Base-by-base conservation (phyloP, 1,140 invertebrate species). In the Diorhabda elongata region DNA sequence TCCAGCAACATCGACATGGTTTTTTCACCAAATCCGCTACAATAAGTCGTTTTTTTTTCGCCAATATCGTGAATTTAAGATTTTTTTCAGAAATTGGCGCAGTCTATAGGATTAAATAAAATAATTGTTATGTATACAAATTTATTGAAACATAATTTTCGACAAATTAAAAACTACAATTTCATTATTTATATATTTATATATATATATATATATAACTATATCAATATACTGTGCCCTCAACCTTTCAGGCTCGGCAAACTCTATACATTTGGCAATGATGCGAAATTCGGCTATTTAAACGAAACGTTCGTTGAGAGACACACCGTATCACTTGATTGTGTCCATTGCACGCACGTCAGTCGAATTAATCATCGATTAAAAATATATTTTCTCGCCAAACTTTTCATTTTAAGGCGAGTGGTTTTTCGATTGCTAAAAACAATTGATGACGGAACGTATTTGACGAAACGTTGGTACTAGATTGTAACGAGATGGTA, bases 131-230 rank as follows among this genome's bases (percentile, higher is more conserved):
- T 73, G 74, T 78, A 74, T 78, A 78, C 74, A 78, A 78, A 78
- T 78, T 78, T 78, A 78, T 76, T 78, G 74, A 78, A 78, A 78
- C 74, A 77, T 77, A 77, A 69, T 75, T 75, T 74, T 75, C 26
- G 26, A 26, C 26, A 72, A 75, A 74, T 74, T 73, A 74, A 74
- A 26, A 75, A 75, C 68, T 76, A 76, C 73, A 76, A 69, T 72
- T 69, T 52, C n/a, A n/a, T 52, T 74, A 64, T 71, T 68, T 72
- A 26, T 26, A 26, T 26, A 26, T 26, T 26, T 26, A 26, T 26
- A 26, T 26, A 26, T 26, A 26, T 26, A 26, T 26, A 26, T 26
- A 26, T 26, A 26, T 26, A 26, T 26, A 26, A 26, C 26, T 26
- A 26, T 26, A 67, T 74, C 66, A 74, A 71, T 68, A 74, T 74